A percentile compares a stretch with the other conserved stretches of the same genome.
These are phyloP conservation scores for Holacanthella duospinosa DNA, from an alignment of 2,888 invertebrate genomes.

Conservation along the genomic window DNA sequence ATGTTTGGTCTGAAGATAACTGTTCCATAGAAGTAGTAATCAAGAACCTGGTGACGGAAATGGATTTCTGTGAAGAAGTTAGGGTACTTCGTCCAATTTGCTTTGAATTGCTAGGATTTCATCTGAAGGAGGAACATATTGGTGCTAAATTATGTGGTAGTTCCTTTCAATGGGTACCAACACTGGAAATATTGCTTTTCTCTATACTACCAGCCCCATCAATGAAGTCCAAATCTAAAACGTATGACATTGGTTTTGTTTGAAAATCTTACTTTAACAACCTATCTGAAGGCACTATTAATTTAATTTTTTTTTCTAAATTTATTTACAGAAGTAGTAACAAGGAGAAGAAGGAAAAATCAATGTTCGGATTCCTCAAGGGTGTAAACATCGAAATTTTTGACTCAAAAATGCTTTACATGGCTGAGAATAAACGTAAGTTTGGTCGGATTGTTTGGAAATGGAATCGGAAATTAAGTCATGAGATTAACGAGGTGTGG, in stretches of 20 bases:
- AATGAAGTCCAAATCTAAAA: too few species aligned
- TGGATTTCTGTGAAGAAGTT: constrained; percentile 30
- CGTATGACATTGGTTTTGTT: too few species aligned
- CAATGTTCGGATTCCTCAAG: constrained; percentile 22
- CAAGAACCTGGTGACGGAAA: constrained; percentile 27
- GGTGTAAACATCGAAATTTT: constrained; percentile 35
- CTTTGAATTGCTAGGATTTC: constrained; percentile 32
- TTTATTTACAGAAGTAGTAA: not conserved
- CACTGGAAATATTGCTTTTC: constrained; percentile 19
- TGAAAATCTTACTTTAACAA: too few species aligned
- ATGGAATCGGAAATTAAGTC: not conserved
- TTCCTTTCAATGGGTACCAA: constrained; percentile 34
- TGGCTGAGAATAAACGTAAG: constrained; percentile 35
- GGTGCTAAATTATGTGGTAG: constrained; percentile 35
- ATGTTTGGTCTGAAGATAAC: constrained; percentile 29
- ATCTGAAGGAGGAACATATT: constrained; percentile 30
- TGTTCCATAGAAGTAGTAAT: constrained; percentile 32
- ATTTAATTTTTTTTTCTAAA: not conserved
- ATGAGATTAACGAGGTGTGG: not conserved
- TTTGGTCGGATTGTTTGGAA: constrained; percentile 1
- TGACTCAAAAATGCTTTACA: constrained; percentile 33
- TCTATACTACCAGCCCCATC: not conserved
- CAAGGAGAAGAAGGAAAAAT: too few species aligned
- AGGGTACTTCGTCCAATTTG: constrained; percentile 22
- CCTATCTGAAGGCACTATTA: too few species aligned